A percentile compares a stretch with the other conserved stretches of the same genome.
Evolutionary conservation across 2,113 vertebrate genomes (phyloP).

Genomic region (Notiomystis cincta): DNA sequence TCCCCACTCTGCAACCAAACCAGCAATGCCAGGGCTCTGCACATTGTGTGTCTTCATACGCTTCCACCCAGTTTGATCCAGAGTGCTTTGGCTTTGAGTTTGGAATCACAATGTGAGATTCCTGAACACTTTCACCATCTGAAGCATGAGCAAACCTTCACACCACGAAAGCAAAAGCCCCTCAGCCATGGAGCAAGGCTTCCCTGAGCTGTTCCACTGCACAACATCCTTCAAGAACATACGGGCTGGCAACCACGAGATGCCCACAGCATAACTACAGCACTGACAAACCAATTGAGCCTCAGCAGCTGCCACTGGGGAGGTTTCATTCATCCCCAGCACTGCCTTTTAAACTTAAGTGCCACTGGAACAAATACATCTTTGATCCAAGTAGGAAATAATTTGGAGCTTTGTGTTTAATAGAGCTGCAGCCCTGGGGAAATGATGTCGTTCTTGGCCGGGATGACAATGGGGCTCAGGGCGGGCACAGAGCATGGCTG

Average conservation of each 20-base stretch:
- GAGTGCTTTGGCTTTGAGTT: not conserved
- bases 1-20: not conserved
- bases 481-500: not conserved
- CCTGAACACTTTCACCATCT: not conserved
- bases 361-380: slow-evolving; percentile 59
- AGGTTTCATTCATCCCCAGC: slow-evolving; percentile 44
- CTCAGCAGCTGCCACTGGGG: slow-evolving; percentile 52
- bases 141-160: not conserved
- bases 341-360: slow-evolving; percentile 65
- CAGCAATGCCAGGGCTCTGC: not conserved
- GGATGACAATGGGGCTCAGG: not conserved
- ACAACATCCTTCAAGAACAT: slow-evolving; percentile 26
- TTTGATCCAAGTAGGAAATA: slow-evolving; percentile 64
- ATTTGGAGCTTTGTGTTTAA: slow-evolving; percentile 53
- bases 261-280: not conserved
- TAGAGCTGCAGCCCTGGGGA: slow-evolving; percentile 29
- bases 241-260: not conserved
- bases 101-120: not conserved
- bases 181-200: not conserved
- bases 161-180: not conserved
- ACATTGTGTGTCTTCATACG: not conserved
- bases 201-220: not conserved
- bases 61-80: not conserved
- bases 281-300: slow-evolving; percentile 41
- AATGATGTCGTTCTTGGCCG: slow-evolving; percentile 45